Percentiles rank a stretch among this genome's conserved stretches.
These are phyloP conservation scores for Darevskia nairensis DNA, from an alignment of 2,797 vertebrate genomes.

Conservation along the genomic window DNA sequence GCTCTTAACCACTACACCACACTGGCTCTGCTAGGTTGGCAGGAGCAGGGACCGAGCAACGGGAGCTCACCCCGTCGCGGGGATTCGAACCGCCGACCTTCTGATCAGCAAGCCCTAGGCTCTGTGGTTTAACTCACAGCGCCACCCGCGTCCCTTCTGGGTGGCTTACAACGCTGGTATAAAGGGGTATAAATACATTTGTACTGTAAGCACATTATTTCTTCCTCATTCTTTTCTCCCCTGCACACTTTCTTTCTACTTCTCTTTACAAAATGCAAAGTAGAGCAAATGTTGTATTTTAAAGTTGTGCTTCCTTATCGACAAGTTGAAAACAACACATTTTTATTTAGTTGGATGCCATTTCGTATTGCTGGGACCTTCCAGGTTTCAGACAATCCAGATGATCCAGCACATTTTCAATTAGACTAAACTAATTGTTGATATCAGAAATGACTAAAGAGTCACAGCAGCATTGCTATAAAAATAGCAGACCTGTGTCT, in stretches of 20 bases:
- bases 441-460: slow-evolving; percentile 31
- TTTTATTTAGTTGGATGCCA: not conserved
- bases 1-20: no score
- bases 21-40: no score
- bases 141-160: no score
- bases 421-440: slow-evolving; percentile 66
- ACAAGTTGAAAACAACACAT: not conserved
- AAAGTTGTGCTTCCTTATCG: not conserved
- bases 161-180: no score
- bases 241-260: not conserved
- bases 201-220: no score
- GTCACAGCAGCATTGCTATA: slow-evolving; percentile 10
- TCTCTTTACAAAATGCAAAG: not conserved
- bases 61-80: no score
- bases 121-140: no score
- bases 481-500: not conserved
- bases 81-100: no score
- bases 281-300: not conserved
- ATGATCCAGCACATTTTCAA: slow-evolving; percentile 68
- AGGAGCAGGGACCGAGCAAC: no score
- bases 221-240: no score
- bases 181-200: not conserved
- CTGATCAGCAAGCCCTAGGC: no score
- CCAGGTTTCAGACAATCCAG: slow-evolving; percentile 57
- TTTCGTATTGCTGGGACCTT: not conserved